These are phyloP conservation scores for Nematolebias whitei DNA, from an alignment of 2,113 vertebrate species.

Conservation along the genomic window DNA sequence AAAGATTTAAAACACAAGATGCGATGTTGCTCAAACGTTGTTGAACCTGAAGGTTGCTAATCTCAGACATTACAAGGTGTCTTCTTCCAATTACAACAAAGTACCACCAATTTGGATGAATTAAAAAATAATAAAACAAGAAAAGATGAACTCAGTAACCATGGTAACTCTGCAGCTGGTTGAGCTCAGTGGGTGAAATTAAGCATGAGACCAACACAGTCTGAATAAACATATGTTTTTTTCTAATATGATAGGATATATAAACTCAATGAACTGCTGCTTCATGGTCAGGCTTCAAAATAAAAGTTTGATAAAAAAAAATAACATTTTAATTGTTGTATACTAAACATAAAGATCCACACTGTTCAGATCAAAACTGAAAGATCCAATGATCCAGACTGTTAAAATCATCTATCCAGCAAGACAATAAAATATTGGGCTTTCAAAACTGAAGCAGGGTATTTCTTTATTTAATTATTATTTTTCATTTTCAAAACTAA, in stretches of 20 bases:
- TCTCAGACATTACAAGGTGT: background rate
- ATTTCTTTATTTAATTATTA: too few relatives aligned
- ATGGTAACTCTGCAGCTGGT: constrained; percentile 2
- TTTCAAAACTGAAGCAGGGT: background rate
- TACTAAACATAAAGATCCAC: too few relatives aligned
- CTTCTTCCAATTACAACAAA: background rate
- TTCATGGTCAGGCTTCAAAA: too few relatives aligned
- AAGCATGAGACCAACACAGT: background rate
- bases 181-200: background rate
- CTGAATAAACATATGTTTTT: background rate
- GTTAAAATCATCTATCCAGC: background rate
- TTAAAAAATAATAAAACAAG: background rate
- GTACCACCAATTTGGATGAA: background rate
- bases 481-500: too few relatives aligned
- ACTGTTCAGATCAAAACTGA: too few relatives aligned
- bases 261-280: background rate
- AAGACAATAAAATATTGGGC: background rate
- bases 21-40: background rate
- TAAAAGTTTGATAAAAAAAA: too few relatives aligned
- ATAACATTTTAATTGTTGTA: too few relatives aligned
- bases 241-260: background rate
- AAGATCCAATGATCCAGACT: background rate
- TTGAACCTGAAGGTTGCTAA: background rate
- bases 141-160: background rate
- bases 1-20: background rate